phyloP scores from a whole-genome alignment of 2,888 invertebrate genomes.

The Drosophila histrio region DNA sequence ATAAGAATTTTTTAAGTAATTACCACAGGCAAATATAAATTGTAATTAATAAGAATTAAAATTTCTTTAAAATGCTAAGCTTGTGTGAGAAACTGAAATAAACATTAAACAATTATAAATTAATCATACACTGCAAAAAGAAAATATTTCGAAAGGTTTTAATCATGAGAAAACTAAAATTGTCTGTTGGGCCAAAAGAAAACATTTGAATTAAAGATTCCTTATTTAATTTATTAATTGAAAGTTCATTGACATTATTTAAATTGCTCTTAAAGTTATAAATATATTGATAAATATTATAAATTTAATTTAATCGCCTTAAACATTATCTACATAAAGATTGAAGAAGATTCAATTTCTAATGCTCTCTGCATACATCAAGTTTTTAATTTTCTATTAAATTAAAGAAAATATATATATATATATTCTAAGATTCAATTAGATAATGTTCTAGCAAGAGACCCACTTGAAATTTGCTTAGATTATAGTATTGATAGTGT shows the following conservation, averaged over 20 bases:
- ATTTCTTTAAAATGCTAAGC: not conserved
- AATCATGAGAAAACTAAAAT: not conserved
- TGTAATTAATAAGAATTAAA: not conserved
- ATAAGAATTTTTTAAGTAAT: not conserved
- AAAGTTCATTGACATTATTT: no score
- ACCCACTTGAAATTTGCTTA: not conserved
- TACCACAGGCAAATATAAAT: not conserved
- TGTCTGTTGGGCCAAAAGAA: not conserved
- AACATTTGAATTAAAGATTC: no score
- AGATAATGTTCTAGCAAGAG: not conserved
- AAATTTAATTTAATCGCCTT: no score
- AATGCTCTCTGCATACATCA: no score
- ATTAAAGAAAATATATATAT: not conserved
- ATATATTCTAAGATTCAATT: not conserved
- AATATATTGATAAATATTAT: no score
- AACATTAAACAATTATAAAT: not conserved
- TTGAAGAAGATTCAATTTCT: no score
- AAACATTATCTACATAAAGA: no score
- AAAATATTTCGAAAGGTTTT: no score
- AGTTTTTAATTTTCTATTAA: not conserved
- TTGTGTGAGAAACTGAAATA: not conserved
- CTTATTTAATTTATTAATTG: no score
- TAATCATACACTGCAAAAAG: not conserved
- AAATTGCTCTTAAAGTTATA: no score
- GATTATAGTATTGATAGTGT: not conserved